Base-by-base conservation (phyloP, 2,113 vertebrate genomes). In the Suricata suricatta region DNA sequence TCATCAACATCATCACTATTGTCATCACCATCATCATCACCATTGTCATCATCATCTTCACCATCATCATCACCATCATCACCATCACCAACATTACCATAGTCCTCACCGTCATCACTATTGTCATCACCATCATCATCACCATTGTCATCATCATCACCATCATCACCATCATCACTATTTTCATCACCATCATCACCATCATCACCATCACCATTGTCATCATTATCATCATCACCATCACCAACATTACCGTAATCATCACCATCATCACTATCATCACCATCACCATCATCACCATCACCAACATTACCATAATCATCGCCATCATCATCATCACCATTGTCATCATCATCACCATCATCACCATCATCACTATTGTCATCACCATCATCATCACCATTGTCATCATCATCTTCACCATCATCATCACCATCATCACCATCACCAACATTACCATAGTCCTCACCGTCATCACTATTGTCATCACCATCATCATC, bases 91-190 rank as follows among this genome's bases (percentile, higher is more conserved):
- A 1, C 29, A 33, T 1, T 29, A 50, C 0, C 7, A 79, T 3
- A 2, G 27, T 1, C 7, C 31, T 1, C 54, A 27, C 0, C 16
- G 35, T 7, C 31, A 54, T 4, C 23, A 60, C 0, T 4, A 25
- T 10, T 11, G 27, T 2, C 79, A 57, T 9, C 16, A 47, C 1
- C 74, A 44, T 17, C 41, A 74, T 0, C 47, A 27, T 5, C 27
- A 50, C 1, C 17, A 80, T 6, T 16, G 52, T 11, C 17, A 50
- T 11, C 47, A 52, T 9, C 8, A 19, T 0, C 31, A 52, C 2
- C 77, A 31, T 11, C 17, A n/a, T 0, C 31, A 33, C 0, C 31
- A 54, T 0, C 31, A 80, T 0, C 33, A n/a, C 0, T 21, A 74
- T 4, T 63, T 11, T 7, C 74, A 35, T 7, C 47, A 5, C 9